Evolutionary conservation across 2,113 vertebrate species (phyloP).

Genomic region (Hemiscyllium ocellatum): DNA sequence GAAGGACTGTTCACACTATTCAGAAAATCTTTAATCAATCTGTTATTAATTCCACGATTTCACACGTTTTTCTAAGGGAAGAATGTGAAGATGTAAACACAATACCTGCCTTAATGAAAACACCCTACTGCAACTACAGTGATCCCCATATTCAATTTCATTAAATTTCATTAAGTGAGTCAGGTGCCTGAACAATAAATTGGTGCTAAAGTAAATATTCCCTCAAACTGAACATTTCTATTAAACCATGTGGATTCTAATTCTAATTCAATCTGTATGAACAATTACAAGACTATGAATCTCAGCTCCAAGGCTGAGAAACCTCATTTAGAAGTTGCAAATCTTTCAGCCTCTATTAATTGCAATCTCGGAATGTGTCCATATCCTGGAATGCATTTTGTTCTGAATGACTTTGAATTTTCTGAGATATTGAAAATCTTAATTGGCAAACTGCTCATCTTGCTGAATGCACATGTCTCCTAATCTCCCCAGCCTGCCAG

Average conservation of each 20-base stretch:
- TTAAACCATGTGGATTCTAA: too few relatives aligned
- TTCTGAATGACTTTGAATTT: background rate
- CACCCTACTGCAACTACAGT: background rate
- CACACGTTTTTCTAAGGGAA: background rate
- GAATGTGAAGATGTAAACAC: background rate
- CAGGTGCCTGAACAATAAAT: background rate
- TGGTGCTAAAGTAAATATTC: background rate
- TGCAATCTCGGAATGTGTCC: background rate
- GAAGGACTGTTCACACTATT: background rate
- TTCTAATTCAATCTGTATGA: background rate
- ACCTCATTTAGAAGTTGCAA: background rate
- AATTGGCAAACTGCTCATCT: conserved; percentile 2
- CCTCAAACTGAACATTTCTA: background rate
- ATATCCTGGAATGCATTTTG: background rate
- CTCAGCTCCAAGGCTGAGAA: background rate
- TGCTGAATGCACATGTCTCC: background rate
- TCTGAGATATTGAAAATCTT: background rate
- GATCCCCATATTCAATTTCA: background rate
- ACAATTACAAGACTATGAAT: background rate
- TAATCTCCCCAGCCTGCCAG: background rate
- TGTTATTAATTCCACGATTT: background rate
- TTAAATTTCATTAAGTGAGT: background rate
- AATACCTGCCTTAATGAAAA: background rate
- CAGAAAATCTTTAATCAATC: background rate
- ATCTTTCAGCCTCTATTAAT: background rate